Percentiles rank a stretch among this genome's conserved stretches.
These are phyloP conservation scores for Buceros bicornis DNA, from an alignment of 2,797 vertebrate genomes.

Conservation along the genomic window DNA sequence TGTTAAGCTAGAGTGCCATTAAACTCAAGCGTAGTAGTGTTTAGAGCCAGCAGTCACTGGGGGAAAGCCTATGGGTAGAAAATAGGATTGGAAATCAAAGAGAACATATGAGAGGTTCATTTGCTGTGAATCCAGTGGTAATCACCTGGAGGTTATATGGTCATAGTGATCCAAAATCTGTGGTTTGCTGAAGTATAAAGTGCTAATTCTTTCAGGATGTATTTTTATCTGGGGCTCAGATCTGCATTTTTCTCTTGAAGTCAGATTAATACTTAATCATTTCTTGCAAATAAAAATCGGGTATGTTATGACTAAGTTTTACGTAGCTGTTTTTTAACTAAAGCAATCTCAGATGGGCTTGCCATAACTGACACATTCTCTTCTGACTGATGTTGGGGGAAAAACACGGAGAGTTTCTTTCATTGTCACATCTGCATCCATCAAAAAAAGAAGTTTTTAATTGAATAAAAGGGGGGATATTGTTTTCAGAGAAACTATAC, in stretches of 20 bases:
- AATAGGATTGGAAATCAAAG: constrained; percentile 30
- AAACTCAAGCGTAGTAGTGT: constrained; percentile 4
- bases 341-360: not conserved
- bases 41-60: not conserved
- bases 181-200: not conserved
- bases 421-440: not conserved
- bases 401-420: not conserved
- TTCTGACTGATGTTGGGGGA: not conserved
- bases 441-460: not conserved
- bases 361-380: not conserved
- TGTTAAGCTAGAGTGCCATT: constrained; percentile 66
- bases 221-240: not conserved
- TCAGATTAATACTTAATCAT: not conserved
- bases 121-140: constrained; percentile 43
- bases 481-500: not conserved
- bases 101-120: not conserved
- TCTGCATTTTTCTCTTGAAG: not conserved
- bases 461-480: not conserved
- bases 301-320: not conserved
- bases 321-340: not conserved
- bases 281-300: not conserved
- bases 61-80: constrained; percentile 31
- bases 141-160: not conserved
- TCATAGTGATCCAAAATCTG: constrained; percentile 6
- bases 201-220: not conserved